Evolutionary conservation across 2,113 vertebrate genomes (phyloP), one percentile per base, ranked within the genome.

Genomic region (Cottus gobio): DNA sequence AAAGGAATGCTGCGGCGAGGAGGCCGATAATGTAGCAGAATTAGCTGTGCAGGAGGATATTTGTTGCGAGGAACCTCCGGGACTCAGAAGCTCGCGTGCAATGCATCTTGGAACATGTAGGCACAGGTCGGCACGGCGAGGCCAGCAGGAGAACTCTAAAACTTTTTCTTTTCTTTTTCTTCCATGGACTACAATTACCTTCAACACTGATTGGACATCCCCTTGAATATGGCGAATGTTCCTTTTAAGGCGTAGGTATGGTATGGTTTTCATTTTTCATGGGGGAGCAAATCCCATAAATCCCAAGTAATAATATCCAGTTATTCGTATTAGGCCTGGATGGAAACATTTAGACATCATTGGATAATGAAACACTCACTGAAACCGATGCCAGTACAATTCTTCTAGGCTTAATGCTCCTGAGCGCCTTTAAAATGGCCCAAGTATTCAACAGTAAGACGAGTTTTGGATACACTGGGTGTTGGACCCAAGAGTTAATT

Each of bases 401-500:
- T 37, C 34, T 42, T 28, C 3, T 24, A 3, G 60, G 16, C 16
- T 70, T 39, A 24, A 50, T 42, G 12, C 15, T 44, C 34, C 2
- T 4, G 36, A 16, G 24, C 22, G 34, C 34, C 30, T 48, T 31
- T 18, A 12, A 28, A 36, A 36, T 5, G 3, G 37, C 39, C 44
- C 30, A 6, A 20, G 28, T 31, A 3, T 68, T 63, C 16, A 70
- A 37, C 57, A 56, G 11, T 13, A 16, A 15, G 42, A 5, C 31
- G n/a, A 4, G 18, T 7, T 61, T 30, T 9, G 36, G 66, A 54
- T 9, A 15, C 44, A 15, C 34, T 44, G 36, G 16, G 52, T 67
- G 58, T 60, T 76, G 34, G 26, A 67, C 67, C 70, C 20, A 65
- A 73, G 26, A 57, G 57, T 34, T 80, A 42, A 72, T 56, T 79